Conservation (phyloP, 2,888 invertebrate genomes). For the Drosophila sordidapex region DNA sequence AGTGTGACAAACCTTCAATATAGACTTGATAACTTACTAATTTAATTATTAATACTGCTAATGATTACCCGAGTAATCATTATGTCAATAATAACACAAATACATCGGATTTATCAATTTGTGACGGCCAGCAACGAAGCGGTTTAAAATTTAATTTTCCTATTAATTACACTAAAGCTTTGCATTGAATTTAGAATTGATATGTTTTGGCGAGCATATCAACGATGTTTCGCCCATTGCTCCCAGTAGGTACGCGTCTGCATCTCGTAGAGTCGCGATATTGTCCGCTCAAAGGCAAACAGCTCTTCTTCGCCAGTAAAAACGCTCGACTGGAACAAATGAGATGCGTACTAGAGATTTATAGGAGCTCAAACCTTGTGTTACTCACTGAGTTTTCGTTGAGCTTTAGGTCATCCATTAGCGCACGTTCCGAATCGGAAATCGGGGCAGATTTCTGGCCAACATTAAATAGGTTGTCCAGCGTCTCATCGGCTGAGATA, state of each 20-base stretch:
- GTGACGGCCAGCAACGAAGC: slow-evolving; percentile 27
- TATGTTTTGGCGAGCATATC: slow-evolving; percentile 21
- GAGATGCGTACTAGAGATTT: neutral
- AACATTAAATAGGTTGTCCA: slow-evolving; percentile 89
- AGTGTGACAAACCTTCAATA: slow-evolving; percentile 14
- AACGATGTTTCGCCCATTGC: slow-evolving; percentile 88
- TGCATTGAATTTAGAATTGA: slow-evolving; percentile 21
- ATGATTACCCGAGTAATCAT: slow-evolving; percentile 6
- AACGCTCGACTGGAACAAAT: slow-evolving; percentile 90
- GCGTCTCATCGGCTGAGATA: slow-evolving; percentile 92
- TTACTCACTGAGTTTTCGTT: slow-evolving; percentile 89
- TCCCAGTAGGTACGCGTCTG: slow-evolving; percentile 97
- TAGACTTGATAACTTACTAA: neutral
- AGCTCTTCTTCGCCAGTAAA: slow-evolving; percentile 99
- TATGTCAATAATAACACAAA: slow-evolving; percentile 30
- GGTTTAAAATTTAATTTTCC: slow-evolving; percentile 26
- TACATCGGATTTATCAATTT: slow-evolving; percentile 5
- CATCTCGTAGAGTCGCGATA: slow-evolving; percentile 98
- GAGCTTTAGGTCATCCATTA: slow-evolving; percentile 98
- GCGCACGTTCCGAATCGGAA: slow-evolving; percentile 91
- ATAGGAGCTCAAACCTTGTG: neutral
- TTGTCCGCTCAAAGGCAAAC: slow-evolving; percentile 97
- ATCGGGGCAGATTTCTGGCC: slow-evolving; percentile 84
- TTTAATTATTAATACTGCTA: slow-evolving; percentile 17
- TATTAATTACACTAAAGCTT: slow-evolving; percentile 49